phyloP scores from a whole-genome alignment of 2,797 vertebrate species.

The Mormyrops attenuatus region DNA sequence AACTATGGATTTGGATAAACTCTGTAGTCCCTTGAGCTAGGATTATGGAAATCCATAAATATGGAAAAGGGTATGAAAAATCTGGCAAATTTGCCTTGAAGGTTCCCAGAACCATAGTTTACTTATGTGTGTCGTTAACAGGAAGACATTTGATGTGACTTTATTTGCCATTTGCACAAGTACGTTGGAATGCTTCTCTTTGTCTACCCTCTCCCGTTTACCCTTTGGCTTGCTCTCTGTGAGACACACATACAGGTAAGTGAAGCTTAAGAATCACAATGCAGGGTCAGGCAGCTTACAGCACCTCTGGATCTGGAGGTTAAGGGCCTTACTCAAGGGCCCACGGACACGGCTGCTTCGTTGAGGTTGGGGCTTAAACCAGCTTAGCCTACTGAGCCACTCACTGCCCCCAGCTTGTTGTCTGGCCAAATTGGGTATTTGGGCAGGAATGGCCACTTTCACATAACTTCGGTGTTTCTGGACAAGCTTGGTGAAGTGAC shows the following conservation, averaged over 20 bases:
- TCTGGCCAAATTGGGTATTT: not conserved
- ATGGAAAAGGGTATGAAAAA: not conserved
- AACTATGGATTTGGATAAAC: not conserved
- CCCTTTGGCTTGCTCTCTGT: not conserved
- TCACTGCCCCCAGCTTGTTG: not conserved
- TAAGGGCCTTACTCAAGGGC: not conserved
- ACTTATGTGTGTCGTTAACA: not conserved
- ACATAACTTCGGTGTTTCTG: not conserved
- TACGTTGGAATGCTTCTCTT: not conserved
- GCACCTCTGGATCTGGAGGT: not conserved
- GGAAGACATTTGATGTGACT: not conserved
- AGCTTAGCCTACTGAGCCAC: not conserved
- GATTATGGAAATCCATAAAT: not conserved
- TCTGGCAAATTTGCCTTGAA: not conserved
- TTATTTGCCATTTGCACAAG: not conserved
- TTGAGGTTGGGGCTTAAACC: not conserved
- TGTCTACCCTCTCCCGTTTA: not conserved
- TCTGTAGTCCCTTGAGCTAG: not conserved
- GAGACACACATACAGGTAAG: not conserved
- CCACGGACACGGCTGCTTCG: not conserved
- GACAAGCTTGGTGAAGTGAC: not conserved
- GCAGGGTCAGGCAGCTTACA: not conserved
- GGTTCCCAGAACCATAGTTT: not conserved
- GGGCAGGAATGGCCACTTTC: not conserved
- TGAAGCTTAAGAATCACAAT: not conserved